Percentiles rank a stretch among this genome's conserved stretches.
These are phyloP conservation scores for Dasyurus viverrinus DNA, from an alignment of 2,113 vertebrate species.

Conservation along the genomic window DNA sequence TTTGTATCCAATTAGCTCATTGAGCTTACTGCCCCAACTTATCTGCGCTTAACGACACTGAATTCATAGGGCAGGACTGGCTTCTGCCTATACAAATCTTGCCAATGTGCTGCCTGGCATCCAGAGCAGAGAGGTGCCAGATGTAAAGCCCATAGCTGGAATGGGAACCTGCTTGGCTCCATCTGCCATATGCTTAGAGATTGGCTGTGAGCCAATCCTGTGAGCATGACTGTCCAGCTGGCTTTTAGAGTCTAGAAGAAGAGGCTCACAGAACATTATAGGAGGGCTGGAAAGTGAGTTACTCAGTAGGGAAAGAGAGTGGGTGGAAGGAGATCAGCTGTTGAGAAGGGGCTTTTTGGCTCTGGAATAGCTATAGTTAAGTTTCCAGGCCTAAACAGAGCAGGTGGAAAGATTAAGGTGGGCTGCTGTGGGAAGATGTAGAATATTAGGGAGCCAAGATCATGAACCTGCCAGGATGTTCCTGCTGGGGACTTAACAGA, in stretches of 20 bases:
- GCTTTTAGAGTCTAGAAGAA: constrained; percentile 67
- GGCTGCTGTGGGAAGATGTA: constrained; percentile 48
- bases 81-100: constrained; percentile 31
- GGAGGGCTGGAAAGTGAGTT: constrained; percentile 40
- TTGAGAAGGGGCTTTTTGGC: constrained; percentile 60
- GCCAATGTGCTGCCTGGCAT: constrained; percentile 69
- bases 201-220: constrained; percentile 35
- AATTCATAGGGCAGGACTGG: constrained; percentile 52
- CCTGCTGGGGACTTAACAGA: constrained; percentile 68
- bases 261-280: constrained; percentile 50
- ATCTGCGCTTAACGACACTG: background rate
- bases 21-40: background rate
- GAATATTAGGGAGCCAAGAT: constrained; percentile 41
- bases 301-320: constrained; percentile 43
- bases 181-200: constrained; percentile 77
- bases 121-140: constrained; percentile 67
- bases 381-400: constrained; percentile 42
- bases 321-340: background rate
- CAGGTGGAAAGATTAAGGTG: constrained; percentile 69
- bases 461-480: constrained; percentile 69
- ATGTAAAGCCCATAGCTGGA: constrained; percentile 64
- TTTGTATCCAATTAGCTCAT: background rate
- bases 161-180: background rate
- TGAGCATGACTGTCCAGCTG: constrained; percentile 65
- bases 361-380: constrained; percentile 41